Base-by-base conservation (phyloP, 2,888 invertebrate species). In the Taenaris catops region DNA sequence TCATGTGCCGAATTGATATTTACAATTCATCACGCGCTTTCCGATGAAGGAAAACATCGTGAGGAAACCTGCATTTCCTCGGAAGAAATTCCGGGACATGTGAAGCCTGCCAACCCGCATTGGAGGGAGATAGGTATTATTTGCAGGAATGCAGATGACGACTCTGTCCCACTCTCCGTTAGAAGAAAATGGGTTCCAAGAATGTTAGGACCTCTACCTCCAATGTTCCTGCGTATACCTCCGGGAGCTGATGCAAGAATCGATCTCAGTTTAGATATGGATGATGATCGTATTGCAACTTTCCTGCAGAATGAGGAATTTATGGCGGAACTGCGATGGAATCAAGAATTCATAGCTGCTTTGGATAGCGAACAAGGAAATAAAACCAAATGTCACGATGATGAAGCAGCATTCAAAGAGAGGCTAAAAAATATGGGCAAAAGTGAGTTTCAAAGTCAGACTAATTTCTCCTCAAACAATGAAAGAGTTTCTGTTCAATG, bases 291-390 rank as follows among this genome's bases (percentile, higher is more conserved):
- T 46, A 93, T 95, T 45, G 96, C 96, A 0, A 89, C 96, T 44
- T 92, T 95, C 71, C 83, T 96, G 35, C 96, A 96, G 68, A 96
- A 96, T 59, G 94, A 95, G 62, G 96, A 97, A 71, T 96, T 96
- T 55, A 92, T 96, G 90, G 91, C 93, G 24, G 95, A 96, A 60
- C 76, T 96, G 17, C 87, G 94, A 38, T 92, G 93, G 90, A 95
- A 96, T 68, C 92, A 94, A 64, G 95, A 96, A 58, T 96, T 96
- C 61, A 92, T 96, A 88, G 92, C 91, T 10, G 93, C 95, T 1
- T 78, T 96, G 26, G 94, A 95, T 58, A 92, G 91, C 62, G 95
- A 95, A 86, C 89, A 89, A 53, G 87, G 86, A 2, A 75, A 81
- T 24, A 84, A 81, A 49, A 64, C 63, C 1, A 87, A 84, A 48